These are phyloP conservation scores for Anisognathus igniventris DNA, from an alignment of 2,797 vertebrate genomes.

Conservation along the genomic window DNA sequence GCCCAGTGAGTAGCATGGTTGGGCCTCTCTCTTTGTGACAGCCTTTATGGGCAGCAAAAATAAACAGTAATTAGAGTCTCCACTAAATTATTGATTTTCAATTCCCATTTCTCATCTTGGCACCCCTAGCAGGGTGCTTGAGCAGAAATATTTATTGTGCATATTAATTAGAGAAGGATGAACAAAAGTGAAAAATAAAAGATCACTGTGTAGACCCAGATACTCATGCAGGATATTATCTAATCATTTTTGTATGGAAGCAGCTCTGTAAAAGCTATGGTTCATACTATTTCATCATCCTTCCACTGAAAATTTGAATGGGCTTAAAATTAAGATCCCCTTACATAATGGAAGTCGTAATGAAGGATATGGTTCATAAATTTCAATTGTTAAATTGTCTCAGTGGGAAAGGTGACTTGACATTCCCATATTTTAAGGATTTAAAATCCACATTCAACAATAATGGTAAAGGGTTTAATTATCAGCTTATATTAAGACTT, in stretches of 20 bases:
- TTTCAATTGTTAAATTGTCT: conserved; percentile 62
- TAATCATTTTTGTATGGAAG: not conserved
- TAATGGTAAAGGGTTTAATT: conserved; percentile 59
- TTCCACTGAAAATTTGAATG: conserved; percentile 25
- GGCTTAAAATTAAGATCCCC: conserved; percentile 59
- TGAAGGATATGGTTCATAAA: conserved; percentile 61
- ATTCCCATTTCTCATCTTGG: not conserved
- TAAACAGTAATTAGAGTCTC: not conserved
- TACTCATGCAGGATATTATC: not conserved
- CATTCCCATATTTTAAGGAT: conserved; percentile 50
- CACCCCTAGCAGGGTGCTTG: not conserved
- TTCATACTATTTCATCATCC: not conserved
- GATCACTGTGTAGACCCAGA: not conserved
- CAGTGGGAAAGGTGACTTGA: conserved; percentile 55
- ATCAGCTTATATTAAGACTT: conserved; percentile 59
- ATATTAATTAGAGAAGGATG: not conserved
- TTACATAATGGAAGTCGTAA: conserved; percentile 53
- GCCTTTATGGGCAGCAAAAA: not conserved
- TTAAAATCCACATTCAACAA: conserved; percentile 60
- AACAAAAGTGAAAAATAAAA: not conserved
- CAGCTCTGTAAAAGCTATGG: not conserved
- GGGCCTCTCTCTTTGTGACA: not conserved
- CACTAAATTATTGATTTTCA: conserved; percentile 6
- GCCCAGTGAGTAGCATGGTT: not conserved
- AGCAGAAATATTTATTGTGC: not conserved